A percentile compares a stretch with the other conserved stretches of the same genome.
Conservation (phyloP, 2,797 vertebrate species). For the Gastrophryne carolinensis region DNA sequence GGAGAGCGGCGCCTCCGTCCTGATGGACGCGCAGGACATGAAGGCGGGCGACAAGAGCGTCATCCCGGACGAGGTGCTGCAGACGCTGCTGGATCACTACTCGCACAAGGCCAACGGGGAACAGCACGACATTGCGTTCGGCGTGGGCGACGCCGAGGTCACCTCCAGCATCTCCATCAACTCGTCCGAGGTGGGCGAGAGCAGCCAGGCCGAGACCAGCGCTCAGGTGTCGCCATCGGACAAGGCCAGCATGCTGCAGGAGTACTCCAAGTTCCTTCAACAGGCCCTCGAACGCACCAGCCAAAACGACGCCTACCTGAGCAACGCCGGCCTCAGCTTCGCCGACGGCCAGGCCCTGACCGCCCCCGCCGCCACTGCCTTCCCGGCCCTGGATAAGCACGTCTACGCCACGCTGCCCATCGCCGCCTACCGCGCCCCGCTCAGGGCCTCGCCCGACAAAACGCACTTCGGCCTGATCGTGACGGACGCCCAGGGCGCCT, state of each 20-base stretch:
- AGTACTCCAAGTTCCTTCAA: conserved; percentile 98
- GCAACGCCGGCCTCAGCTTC: conserved; percentile 94
- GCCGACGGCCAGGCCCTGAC: conserved; percentile 90
- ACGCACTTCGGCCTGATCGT: conserved; percentile 95
- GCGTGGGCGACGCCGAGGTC: conserved; percentile 92
- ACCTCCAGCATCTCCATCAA: conserved; percentile 98
- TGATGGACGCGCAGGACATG: conserved; percentile 91
- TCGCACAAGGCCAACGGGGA: conserved; percentile 95
- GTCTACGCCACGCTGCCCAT: conserved; percentile 88
- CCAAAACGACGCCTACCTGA: conserved; percentile 99
- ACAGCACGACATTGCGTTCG: conserved; percentile 95
- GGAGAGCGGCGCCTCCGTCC: conserved; percentile 83
- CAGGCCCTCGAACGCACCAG: conserved; percentile 98
- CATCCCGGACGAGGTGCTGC: conserved; percentile 95
- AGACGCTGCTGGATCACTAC: conserved; percentile 96
- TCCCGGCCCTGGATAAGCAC: conserved; percentile 91
- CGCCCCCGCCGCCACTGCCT: conserved; percentile 87
- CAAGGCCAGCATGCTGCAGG: conserved; percentile 97
- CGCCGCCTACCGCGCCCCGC: conserved; percentile 86
- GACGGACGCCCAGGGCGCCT: conserved; percentile 94
- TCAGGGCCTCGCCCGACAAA: conserved; percentile 93
- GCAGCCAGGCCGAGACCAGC: conserved; percentile 81
- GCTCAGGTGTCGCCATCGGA: conserved; percentile 84
- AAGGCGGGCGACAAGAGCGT: conserved; percentile 92
- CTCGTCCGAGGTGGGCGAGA: conserved; percentile 88